phyloP scores from a whole-genome alignment of 2,797 vertebrate genomes.

The Pampus argenteus region DNA sequence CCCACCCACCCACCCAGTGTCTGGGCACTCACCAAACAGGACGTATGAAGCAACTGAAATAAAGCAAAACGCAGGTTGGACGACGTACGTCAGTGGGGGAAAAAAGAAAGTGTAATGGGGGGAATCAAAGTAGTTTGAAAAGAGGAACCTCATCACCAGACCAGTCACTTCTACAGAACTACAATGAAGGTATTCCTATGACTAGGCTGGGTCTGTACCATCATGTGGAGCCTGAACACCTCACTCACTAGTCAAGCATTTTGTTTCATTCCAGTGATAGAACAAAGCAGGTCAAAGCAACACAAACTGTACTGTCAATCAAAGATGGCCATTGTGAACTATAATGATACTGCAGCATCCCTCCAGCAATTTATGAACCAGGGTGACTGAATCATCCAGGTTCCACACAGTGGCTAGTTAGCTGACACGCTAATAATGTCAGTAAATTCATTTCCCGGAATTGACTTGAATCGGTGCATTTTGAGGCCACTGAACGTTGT shows the following conservation, averaged over 20 bases:
- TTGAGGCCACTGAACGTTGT: background rate
- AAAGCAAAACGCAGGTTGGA: background rate
- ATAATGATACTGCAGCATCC: too few relatives aligned
- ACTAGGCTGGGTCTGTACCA: too few relatives aligned
- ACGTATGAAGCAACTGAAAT: slow-evolving; percentile 2
- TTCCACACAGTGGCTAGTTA: background rate
- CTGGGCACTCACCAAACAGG: slow-evolving; percentile 15
- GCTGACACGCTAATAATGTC: background rate
- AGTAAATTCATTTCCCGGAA: background rate
- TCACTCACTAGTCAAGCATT: background rate
- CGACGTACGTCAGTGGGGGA: background rate
- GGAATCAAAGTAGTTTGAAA: background rate
- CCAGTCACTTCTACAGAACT: too few relatives aligned
- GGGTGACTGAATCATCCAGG: too few relatives aligned
- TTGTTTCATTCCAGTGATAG: background rate
- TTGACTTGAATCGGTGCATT: background rate
- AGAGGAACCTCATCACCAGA: background rate
- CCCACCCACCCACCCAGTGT: slow-evolving; percentile 10
- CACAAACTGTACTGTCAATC: too few relatives aligned
- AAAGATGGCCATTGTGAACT: too few relatives aligned
- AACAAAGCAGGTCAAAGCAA: too few relatives aligned
- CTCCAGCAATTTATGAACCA: too few relatives aligned
- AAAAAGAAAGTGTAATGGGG: background rate
- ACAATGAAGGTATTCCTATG: too few relatives aligned
- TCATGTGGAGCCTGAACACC: background rate